Evolutionary conservation across 2,888 invertebrate genomes (phyloP), one percentile per base, ranked within the genome.

Genomic region (Serripes groenlandicus): DNA sequence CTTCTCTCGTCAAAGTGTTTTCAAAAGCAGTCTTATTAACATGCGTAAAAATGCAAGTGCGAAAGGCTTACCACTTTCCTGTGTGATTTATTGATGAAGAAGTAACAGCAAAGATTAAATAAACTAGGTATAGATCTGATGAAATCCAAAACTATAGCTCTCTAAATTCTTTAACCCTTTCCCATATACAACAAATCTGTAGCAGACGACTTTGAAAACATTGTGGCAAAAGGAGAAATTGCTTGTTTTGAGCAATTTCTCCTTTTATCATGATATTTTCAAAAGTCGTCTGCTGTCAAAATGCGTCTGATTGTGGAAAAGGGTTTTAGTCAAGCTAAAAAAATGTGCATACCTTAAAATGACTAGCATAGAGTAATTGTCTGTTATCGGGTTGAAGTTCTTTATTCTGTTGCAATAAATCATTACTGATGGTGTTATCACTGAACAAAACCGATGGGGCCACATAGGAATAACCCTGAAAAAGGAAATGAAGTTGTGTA

Each of bases 391-490:
- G 94, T 83, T 92, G 90, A 52, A 92, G 87, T 23, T 91, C 91
- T 21, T 87, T 89, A 30, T 83, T 82, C 30, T 86, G 88, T 28
- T 86, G 82, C 35, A 93, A 86, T 34, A 94, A 28, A 96, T 96
- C 93, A 78, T 87, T 88, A 73, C 93, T 94, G 71, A 94, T 89
- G 9, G 93, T 91, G 89, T 95, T 95, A 78, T 94, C 95, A 78
- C 94, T 94, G 95, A 98, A 97, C 87, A 98, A 95, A 86, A 98
- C 96, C 83, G 98, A 98, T 0, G 99, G 99, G 0, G 99, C 97
- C 75, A 99, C 97, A 95, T 98, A 99, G 0, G 99, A 99, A 94
- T 99, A 99, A 37, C 98, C 97, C 97, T 96, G 79, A 89, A 95
- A 92, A n/a, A n/a, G n/a, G n/a, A n/a, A n/a, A n/a, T n/a, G n/a